Evolutionary conservation across 2,888 invertebrate genomes (phyloP).

Genomic region (Caenorhabditis wallacei): DNA sequence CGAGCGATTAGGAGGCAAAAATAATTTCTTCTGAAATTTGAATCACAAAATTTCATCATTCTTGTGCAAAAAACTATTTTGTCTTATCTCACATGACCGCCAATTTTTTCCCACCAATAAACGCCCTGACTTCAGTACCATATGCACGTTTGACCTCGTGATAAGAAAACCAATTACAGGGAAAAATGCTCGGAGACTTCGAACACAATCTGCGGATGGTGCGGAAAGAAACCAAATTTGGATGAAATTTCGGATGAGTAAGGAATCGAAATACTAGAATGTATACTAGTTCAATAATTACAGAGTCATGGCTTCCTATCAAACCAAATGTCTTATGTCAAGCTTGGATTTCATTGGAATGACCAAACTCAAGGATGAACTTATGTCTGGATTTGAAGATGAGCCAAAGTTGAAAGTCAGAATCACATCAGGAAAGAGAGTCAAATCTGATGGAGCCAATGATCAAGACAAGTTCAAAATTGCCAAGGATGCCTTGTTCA

Average conservation of each 20-base stretch:
- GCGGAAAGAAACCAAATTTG: constrained; percentile 55
- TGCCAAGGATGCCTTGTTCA: background rate
- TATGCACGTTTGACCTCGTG: background rate
- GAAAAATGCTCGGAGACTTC: constrained; percentile 54
- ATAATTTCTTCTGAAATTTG: too few species aligned
- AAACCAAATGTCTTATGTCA: constrained; percentile 55
- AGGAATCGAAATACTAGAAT: background rate
- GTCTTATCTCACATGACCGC: background rate
- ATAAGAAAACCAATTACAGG: constrained; percentile 42
- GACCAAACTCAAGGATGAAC: constrained; percentile 18
- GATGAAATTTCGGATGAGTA: constrained; percentile 36
- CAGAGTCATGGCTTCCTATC: constrained; percentile 56
- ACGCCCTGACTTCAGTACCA: background rate
- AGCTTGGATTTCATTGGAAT: constrained; percentile 49
- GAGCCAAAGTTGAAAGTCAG: background rate
- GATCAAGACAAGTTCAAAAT: background rate
- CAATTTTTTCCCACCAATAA: background rate
- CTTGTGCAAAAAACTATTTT: background rate
- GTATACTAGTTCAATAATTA: background rate
- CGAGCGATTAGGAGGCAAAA: too few species aligned
- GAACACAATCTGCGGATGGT: constrained; percentile 76
- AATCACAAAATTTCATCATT: constrained; percentile 1
- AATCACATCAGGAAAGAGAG: background rate
- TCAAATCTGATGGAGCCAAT: background rate
- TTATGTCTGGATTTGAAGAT: background rate